Evolutionary conservation across 2,113 vertebrate genomes (phyloP), one percentile per base, ranked within the genome.

Genomic region (Scatophagus argus): DNA sequence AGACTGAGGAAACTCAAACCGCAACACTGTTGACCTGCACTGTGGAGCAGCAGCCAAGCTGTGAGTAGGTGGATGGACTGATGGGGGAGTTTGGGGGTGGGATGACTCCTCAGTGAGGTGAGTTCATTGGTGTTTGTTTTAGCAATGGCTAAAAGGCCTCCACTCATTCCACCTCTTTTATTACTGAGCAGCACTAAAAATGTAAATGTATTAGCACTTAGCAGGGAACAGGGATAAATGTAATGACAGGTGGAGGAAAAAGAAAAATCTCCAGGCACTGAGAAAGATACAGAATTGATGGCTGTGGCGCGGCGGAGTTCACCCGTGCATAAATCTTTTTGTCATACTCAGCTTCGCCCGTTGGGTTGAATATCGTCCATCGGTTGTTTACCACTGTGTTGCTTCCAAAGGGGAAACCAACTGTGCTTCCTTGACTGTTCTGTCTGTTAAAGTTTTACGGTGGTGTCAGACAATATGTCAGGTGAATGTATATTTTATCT

Each of bases 21-120:
- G 86, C 83, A 87, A 91, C 92, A 94, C 93, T 94, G 92, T 94
- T 90, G 92, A 94, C 92, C 91, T 86, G 91, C 93, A 93, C 93
- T 93, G 93, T 94, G 93, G 85, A 88, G 87, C 69, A 75, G 82
- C 27, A 72, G 86, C 74, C 69, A 67, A 81, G 78, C 77, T 85
- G 84, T 70, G 82, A 43, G 62, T 27, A 58, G 52, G 32, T 46
- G 58, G 79, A 79, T 67, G 72, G 72, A 85, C 81, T 59, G 58
- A 31, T 55, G 65, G 62, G 62, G 69, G 51, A 54, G 43, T 56
- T 46, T 59, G 75, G 61, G 49, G 43, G 32, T 59, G 52, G 55
- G 69, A 59, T 58, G 75, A 76, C 74, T 84, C 63, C 79, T 88
- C 69, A 58, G 67, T 52, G 68, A 82, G 32, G 47, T 75, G 70